A percentile compares a stretch with the other conserved stretches of the same genome.
Evolutionary conservation across 2,888 invertebrate genomes (phyloP).

Genomic region (Caenorhabditis angaria): DNA sequence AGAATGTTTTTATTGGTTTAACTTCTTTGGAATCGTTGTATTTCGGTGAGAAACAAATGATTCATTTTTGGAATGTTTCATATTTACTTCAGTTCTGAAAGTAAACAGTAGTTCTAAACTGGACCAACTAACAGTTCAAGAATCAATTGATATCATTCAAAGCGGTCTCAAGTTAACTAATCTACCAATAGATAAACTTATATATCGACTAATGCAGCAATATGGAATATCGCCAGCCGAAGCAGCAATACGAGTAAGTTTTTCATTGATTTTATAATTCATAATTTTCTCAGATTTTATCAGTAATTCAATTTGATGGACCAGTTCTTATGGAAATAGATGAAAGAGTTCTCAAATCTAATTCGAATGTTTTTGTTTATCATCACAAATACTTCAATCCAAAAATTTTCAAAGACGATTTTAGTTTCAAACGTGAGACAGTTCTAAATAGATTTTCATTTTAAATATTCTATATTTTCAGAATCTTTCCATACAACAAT

Average conservation of each 20-base stretch:
- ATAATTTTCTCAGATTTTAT: conserved; percentile 27
- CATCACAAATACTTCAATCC: conserved; percentile 31
- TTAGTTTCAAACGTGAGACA: background rate
- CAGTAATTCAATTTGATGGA: conserved; percentile 25
- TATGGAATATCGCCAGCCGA: background rate
- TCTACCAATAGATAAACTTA: conserved; percentile 14
- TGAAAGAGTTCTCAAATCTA: background rate
- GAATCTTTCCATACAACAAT: background rate
- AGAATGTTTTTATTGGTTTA: conserved; percentile 25
- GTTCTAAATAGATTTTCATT: background rate
- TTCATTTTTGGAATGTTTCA: background rate
- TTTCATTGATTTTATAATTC: background rate
- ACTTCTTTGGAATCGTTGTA: conserved; percentile 28
- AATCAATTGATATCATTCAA: background rate
- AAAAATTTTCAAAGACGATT: background rate
- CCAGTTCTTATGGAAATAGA: conserved; percentile 23
- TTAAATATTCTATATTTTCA: background rate
- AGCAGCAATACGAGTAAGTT: background rate
- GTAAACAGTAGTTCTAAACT: background rate
- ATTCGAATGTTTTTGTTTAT: conserved; percentile 18
- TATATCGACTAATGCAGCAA: conserved; percentile 17
- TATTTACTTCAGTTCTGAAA: background rate
- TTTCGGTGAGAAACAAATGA: conserved; percentile 19
- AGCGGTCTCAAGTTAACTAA: conserved; percentile 10
- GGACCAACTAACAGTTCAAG: background rate